Evolutionary conservation across 2,113 vertebrate genomes (phyloP), one percentile per base, ranked within the genome.

Genomic region (Rissa tridactyla): DNA sequence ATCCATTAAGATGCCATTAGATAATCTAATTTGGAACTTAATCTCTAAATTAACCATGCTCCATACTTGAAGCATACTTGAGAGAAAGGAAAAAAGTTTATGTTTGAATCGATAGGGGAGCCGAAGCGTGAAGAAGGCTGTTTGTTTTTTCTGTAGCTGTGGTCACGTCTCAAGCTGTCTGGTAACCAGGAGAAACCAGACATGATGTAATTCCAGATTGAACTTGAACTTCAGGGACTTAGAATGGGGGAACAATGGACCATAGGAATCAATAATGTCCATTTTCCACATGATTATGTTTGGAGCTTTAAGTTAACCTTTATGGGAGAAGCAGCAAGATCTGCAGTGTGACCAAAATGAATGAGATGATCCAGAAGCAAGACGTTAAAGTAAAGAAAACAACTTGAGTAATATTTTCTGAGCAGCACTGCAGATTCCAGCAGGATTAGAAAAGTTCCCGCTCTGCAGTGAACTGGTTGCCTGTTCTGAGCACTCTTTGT

Each of bases 1-100:
- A 99, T 99, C 99, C 98, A 99, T 99, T 99, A 99, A 99, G 98
- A 99, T 99, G 98, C 99, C 99, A 99, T 99, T 99, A 99, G 99
- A 99, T 99, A 99, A 99, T 99, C 99, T 99, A 99, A 99, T 99
- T 99, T 99, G 98, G 98, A 98, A 98, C 98, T 98, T 99, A 99
- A 99, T 99, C 99, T 99, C 98, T 99, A 99, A 99, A 99, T 98
- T 98, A 99, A 98, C 98, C 98, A 97, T 98, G 97, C 98, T 98
- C 98, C 98, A 98, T 98, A 98, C 97, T 98, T 98, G 95, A 98
- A 98, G 97, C 98, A 97, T 98, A 98, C 98, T 98, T 96, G 98
- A 98, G 97, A 98, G 98, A 98, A 96, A 97, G 97, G 96, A 97
- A 97, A 97, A 98, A 98, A 98, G 98, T 98, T 98, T 98, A 98